Evolutionary conservation across 2,797 vertebrate species (phyloP).

Genomic region (Sebastes itinus): DNA sequence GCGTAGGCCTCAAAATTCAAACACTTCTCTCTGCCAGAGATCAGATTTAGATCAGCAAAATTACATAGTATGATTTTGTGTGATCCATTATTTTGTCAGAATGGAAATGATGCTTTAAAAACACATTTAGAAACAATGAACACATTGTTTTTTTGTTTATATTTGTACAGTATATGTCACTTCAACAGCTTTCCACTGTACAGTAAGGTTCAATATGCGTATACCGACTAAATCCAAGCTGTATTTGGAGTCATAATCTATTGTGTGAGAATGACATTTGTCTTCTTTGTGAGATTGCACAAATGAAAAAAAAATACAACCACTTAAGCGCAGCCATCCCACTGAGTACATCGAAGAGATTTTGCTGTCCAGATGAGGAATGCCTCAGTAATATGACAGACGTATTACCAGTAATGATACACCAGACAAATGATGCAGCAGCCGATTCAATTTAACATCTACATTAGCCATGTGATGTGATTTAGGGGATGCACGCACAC

Average conservation of each 20-base stretch:
- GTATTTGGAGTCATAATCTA: constrained; percentile 36
- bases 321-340: constrained; percentile 46
- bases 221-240: background rate
- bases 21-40: no score
- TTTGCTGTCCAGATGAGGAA: constrained; percentile 74
- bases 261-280: constrained; percentile 24
- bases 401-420: constrained; percentile 75
- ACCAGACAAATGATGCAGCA: constrained; percentile 77
- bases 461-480: constrained; percentile 79
- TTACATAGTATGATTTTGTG: background rate
- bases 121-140: background rate
- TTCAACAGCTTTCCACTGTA: background rate
- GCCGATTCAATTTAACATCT: constrained; percentile 81
- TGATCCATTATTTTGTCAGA: background rate
- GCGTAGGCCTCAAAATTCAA: no score
- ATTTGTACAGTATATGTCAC: background rate
- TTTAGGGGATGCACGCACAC: constrained; percentile 59
- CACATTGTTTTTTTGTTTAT: background rate
- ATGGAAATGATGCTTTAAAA: background rate
- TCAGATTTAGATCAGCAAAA: no score
- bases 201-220: background rate
- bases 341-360: constrained; percentile 62
- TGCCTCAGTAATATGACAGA: constrained; percentile 79
- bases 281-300: constrained; percentile 49
- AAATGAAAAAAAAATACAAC: constrained; percentile 52